Percentiles rank a stretch among this genome's conserved stretches.
phyloP scores from a whole-genome alignment of 2,113 vertebrate species.

The Sigmodon hispidus region DNA sequence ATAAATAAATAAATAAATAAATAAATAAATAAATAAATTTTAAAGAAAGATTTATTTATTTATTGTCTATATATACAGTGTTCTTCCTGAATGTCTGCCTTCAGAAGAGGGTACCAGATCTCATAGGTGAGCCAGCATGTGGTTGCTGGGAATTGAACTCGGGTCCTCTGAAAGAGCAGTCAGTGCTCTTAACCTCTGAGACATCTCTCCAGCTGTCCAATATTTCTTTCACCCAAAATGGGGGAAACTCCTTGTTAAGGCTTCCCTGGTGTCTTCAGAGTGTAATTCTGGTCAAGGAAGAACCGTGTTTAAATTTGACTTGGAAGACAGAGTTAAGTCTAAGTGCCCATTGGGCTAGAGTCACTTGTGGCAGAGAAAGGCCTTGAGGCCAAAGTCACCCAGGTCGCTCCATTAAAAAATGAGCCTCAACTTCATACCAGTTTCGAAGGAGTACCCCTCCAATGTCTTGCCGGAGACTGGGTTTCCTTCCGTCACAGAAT shows the following conservation, averaged over 20 bases:
- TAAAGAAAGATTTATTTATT: too few relatives aligned
- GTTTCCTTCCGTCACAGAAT: not conserved
- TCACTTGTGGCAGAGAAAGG: not conserved
- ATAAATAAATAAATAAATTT: too few relatives aligned
- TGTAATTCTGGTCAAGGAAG: not conserved
- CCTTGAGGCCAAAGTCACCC: not conserved
- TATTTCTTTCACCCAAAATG: not conserved
- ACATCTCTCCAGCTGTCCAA: not conserved
- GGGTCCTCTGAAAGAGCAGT: too few relatives aligned
- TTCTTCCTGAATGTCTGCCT: too few relatives aligned
- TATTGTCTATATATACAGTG: too few relatives aligned
- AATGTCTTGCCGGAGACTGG: not conserved
- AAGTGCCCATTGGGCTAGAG: not conserved
- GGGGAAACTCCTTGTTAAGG: not conserved
- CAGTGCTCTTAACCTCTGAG: too few relatives aligned
- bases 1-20: too few relatives aligned
- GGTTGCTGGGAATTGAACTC: too few relatives aligned
- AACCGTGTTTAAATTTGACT: not conserved
- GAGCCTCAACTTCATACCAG: not conserved
- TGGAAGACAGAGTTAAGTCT: not conserved
- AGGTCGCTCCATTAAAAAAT: not conserved
- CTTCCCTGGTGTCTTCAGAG: not conserved
- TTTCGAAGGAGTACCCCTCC: too few relatives aligned
- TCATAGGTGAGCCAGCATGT: too few relatives aligned
- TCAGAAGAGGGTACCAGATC: too few relatives aligned